phyloP scores from a whole-genome alignment of 2,113 vertebrate genomes.

The Ranitomeya imitator region DNA sequence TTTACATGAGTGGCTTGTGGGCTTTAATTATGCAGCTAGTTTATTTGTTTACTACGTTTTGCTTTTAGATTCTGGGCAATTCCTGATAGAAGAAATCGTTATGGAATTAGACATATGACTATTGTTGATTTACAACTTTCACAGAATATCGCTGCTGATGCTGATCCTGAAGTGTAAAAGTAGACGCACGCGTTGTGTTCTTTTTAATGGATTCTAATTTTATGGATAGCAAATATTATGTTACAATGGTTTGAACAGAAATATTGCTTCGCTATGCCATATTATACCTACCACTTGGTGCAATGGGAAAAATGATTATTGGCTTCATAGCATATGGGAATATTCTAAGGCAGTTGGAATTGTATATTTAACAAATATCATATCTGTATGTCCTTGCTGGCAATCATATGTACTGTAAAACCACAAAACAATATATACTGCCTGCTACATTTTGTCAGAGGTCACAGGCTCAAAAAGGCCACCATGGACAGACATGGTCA shows the following conservation, averaged over 20 bases:
- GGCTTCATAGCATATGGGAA: background rate
- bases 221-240: background rate
- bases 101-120: background rate
- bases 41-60: background rate
- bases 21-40: slow-evolving; percentile 20
- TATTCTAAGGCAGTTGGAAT: background rate
- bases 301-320: background rate
- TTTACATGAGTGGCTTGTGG: slow-evolving; percentile 2
- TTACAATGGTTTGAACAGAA: background rate
- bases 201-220: background rate
- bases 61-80: background rate
- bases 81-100: background rate
- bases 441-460: no score
- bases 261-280: background rate
- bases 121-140: background rate
- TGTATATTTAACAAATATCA: background rate
- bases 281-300: background rate
- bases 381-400: background rate
- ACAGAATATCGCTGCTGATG: background rate
- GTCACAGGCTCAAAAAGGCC: no score
- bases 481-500: no score
- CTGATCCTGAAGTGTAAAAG: background rate
- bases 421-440: no score
- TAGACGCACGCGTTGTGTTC: no score
- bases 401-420: no score